Base-by-base conservation (phyloP, 1,140 invertebrate genomes). In the Bombus balteatus region DNA sequence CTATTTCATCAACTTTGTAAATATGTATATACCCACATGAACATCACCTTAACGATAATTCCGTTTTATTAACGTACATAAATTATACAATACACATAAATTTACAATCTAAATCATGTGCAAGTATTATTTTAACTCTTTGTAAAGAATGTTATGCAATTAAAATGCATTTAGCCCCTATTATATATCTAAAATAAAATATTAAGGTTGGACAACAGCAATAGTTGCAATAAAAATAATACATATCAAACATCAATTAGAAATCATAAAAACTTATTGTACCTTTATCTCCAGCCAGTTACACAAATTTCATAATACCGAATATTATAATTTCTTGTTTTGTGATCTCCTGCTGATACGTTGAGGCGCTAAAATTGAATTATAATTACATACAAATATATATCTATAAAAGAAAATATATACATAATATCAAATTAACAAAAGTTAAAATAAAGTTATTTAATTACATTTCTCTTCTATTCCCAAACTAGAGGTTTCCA, bases 351-450 rank as follows among this genome's bases (percentile, higher is more conserved):
- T 71, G 59, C 10, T 88, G 18, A 75, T 15, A 18, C 77, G 66
- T 8, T 18, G 22, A 59, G 53, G 59, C 68, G 12, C 90, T 91
- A 68, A 85, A 91, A 91, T 53, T 57, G 75, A 76, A 88, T 68
- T 37, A 39, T 37, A 72, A 13, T 12, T 18, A 72, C 10, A 39
- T 28, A 13, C 32, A 59, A 78, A 88, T 57, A 39, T 37, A 75
- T 34, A 32, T 71, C 34, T 18, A 53, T 53, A 53, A 53, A 53
- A 8, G 47, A 22, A 53, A 53, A 22, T 12, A 6, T 68, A 47
- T 25, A 78, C 2, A 39, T 39, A n/a, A 71, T 71, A 3, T 37
- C 37, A 34, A n/a, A 70, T 53, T 28, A 66, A 34, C 1, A 37
- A 65, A 59, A 28, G 8, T 13, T 39, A 71, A 18, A 74, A 73